Conservation (phyloP, 2,888 invertebrate species). For the Tolmerus cingulatus region DNA sequence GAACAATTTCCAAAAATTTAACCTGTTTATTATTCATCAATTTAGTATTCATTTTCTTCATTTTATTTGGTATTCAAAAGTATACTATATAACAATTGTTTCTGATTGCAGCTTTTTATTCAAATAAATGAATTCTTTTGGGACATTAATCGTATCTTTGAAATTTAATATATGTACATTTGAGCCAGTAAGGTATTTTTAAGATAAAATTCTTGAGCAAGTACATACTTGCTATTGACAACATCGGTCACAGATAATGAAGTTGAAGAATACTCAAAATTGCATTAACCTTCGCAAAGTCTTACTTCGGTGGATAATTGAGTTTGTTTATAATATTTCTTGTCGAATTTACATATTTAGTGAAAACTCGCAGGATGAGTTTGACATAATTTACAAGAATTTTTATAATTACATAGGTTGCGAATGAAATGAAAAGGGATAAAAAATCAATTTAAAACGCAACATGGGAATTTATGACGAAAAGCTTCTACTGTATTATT, state of each 20-base stretch:
- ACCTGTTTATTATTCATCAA: not conserved
- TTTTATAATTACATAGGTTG: not conserved
- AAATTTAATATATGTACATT: not conserved
- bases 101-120: not conserved
- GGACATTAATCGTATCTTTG: not conserved
- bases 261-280: not conserved
- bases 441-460: not conserved
- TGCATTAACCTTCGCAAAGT: not conserved
- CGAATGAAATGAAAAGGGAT: not conserved
- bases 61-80: not conserved
- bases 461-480: not conserved
- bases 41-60: not conserved
- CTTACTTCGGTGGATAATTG: not conserved
- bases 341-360: not conserved
- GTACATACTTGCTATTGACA: not conserved
- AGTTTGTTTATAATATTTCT: not conserved
- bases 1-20: not conserved
- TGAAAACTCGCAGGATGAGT: not conserved
- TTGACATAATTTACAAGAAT: not conserved
- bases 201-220: not conserved
- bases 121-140: not conserved
- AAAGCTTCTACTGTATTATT: not conserved
- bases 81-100: not conserved
- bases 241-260: not conserved
- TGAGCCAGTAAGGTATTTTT: not conserved